Evolutionary conservation across 2,797 vertebrate genomes (phyloP), one percentile per base, ranked within the genome.

Genomic region (Anguilla marmorata): DNA sequence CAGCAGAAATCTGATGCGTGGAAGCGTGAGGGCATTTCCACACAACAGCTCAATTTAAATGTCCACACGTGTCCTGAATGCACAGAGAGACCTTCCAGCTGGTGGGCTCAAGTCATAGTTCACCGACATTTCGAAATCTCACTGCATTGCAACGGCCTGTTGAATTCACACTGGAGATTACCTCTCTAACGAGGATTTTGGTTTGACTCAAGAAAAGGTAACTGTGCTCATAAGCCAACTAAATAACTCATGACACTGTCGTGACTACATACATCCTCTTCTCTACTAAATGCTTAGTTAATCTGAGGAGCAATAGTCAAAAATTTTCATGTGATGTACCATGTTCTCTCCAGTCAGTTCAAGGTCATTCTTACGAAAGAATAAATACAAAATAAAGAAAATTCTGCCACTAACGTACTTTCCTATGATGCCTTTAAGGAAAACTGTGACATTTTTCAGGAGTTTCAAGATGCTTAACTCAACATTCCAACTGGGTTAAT

Each of bases 401-500:
- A 83, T 30, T 24, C 63, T n/a, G 30, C 30, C 69, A 16, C 30
- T 30, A 2, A 74, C 14, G 14, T 4, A 30, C 30, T 33, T 74
- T 74, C 69, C 69, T 33, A 74, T 30, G 14, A 41, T 14, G 30
- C 74, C 74, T 30, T 14, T 16, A 37, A 5, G 2, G 21, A 11
- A 19, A 21, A 45, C 16, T 12, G 8, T 19, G 14, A 74, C 9
- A 37, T 3, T 14, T 80, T 45, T 48, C 8, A 24, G 8, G 5
- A 80, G 74, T 79, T 79, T 37, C 30, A 79, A 19, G 37, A 80
- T 50, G 21, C 16, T 2, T 82, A 50, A 82, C 45, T 82, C 60
- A 86, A 88, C 58, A 91, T 90, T 93, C 87, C 56, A 45, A 88
- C 84, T 76, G 87, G 21, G 48, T 14, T 52, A 86, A 84, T 69